Percentiles rank a stretch among this genome's conserved stretches.
phyloP scores from a whole-genome alignment of 2,797 vertebrate genomes.

The Mallotus villosus region DNA sequence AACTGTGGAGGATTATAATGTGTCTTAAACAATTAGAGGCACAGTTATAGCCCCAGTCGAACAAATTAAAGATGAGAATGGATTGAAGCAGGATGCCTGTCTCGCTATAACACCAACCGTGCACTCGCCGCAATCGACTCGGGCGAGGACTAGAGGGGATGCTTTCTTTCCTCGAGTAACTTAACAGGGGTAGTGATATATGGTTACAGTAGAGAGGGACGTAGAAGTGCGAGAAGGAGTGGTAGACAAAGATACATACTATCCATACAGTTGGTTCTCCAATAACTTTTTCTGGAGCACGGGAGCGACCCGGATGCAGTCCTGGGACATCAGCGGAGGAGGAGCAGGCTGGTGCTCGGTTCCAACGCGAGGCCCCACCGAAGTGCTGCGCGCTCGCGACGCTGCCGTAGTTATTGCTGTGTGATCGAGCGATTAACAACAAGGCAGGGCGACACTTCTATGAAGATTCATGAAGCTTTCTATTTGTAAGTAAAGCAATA shows the following conservation, averaged over 20 bases:
- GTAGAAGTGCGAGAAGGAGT: no score
- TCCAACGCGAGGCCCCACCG: no score
- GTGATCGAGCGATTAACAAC: conserved; percentile 15
- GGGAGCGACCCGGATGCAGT: conserved; percentile 40
- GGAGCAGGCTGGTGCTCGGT: conserved; percentile 17
- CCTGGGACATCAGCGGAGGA: conserved; percentile 19
- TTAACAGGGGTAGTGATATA: no score
- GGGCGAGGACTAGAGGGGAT: no score
- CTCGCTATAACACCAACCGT: neutral
- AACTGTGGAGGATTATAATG: neutral
- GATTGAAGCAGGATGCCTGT: neutral
- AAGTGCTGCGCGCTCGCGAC: conserved; percentile 1
- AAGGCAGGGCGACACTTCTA: conserved; percentile 9
- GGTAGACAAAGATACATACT: neutral
- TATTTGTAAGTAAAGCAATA: neutral
- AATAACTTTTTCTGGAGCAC: neutral
- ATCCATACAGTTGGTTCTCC: neutral
- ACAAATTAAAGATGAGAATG: neutral
- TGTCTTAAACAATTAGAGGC: neutral
- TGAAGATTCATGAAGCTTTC: neutral
- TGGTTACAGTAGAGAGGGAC: neutral
- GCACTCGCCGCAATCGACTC: no score
- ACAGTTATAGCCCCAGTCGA: neutral
- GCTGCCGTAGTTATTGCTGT: conserved; percentile 16
- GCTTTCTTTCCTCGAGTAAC: neutral